A percentile compares a stretch with the other conserved stretches of the same genome.
These are phyloP conservation scores for Lamprologus tigripictilis DNA, from an alignment of 2,113 vertebrate species.

Conservation along the genomic window DNA sequence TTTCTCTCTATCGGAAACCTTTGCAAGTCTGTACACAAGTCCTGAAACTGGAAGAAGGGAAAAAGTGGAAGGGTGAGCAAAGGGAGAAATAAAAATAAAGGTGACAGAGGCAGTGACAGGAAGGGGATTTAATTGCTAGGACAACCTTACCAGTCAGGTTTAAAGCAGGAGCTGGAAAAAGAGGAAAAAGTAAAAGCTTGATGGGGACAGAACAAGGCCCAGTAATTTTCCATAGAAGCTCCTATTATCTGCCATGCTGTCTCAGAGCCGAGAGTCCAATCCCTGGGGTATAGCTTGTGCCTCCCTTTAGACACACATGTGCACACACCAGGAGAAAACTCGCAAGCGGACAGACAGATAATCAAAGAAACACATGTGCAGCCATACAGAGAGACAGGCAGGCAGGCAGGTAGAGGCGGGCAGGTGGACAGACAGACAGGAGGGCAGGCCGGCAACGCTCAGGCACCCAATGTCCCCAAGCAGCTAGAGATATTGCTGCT, in stretches of 20 bases:
- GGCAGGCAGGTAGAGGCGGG: neutral
- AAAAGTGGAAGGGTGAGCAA: neutral
- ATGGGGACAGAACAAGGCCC: neutral
- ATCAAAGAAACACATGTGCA: neutral
- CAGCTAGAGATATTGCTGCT: slow-evolving; percentile 66
- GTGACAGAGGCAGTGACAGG: neutral
- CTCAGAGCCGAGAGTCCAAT: neutral
- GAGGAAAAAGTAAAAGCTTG: neutral
- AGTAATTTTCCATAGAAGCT: slow-evolving; percentile 32
- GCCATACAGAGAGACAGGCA: neutral
- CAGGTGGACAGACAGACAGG: slow-evolving; percentile 15
- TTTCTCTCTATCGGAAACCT: neutral
- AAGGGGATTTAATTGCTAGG: slow-evolving; percentile 9
- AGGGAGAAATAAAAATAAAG: neutral
- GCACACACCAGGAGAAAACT: neutral
- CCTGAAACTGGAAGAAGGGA: neutral
- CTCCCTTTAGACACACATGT: neutral
- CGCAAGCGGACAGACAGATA: neutral
- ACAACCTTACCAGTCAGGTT: slow-evolving; percentile 5
- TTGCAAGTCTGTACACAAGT: neutral
- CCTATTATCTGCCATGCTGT: slow-evolving; percentile 36
- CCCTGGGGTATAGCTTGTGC: slow-evolving; percentile 1
- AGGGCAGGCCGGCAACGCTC: slow-evolving; percentile 27
- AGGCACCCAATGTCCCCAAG: slow-evolving; percentile 58
- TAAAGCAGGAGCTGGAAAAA: neutral